Percentiles rank a stretch among this genome's conserved stretches.
Conservation (phyloP, 2,888 invertebrate genomes). For the Meghimatium bilineatum region DNA sequence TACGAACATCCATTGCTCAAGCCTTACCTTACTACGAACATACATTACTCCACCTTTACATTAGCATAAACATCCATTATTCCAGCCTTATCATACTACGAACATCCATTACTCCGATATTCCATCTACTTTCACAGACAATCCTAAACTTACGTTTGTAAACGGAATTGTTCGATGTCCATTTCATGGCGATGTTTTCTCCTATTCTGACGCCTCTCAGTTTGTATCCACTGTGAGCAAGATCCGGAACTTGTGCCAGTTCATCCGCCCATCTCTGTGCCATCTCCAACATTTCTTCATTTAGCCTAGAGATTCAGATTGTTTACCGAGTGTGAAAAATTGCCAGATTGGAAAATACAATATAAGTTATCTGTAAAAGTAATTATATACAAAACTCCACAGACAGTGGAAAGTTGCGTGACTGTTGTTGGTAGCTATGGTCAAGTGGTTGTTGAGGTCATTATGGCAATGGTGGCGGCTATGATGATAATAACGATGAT, state of each 20-base stretch:
- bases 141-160: slow-evolving; percentile 30
- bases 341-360: too few species aligned
- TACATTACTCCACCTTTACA: background rate
- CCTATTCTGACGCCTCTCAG: slow-evolving; percentile 32
- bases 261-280: slow-evolving; percentile 43
- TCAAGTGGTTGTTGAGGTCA: too few species aligned
- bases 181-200: slow-evolving; percentile 48
- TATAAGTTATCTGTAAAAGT: too few species aligned
- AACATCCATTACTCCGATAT: too few species aligned
- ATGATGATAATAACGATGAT: too few species aligned
- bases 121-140: background rate
- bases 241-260: slow-evolving; percentile 6
- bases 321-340: background rate
- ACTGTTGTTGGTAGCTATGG: too few species aligned
- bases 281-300: slow-evolving; percentile 36
- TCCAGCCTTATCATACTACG: background rate
- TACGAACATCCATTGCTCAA: background rate
- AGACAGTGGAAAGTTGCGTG: too few species aligned
- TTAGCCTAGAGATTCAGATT: background rate
- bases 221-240: slow-evolving; percentile 34
- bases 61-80: background rate
- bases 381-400: too few species aligned
- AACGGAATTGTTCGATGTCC: slow-evolving; percentile 22
- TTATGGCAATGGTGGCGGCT: too few species aligned
- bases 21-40: background rate